Evolutionary conservation across 1,140 invertebrate genomes (phyloP).

Genomic region (Meteorus sp.): DNA sequence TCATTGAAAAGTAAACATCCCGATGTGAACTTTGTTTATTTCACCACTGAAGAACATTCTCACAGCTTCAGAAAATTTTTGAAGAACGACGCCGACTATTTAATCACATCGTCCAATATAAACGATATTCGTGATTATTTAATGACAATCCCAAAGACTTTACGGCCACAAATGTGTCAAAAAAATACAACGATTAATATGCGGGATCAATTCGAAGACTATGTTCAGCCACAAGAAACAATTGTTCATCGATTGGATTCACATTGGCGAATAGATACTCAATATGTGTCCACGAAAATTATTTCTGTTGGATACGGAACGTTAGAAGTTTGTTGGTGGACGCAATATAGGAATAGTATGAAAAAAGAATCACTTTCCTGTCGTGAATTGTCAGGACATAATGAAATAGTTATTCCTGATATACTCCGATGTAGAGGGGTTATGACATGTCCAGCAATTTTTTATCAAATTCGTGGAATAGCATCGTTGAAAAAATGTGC

Average conservation of each 20-base stretch:
- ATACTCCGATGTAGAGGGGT: conserved; percentile 23
- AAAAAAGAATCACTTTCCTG: conserved; percentile 29
- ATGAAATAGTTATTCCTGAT: conserved; percentile 29
- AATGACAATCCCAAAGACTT: conserved; percentile 34
- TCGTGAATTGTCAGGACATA: conserved; percentile 28
- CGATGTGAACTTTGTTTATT: conserved; percentile 44
- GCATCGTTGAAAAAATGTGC: conserved; percentile 39
- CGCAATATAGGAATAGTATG: conserved; percentile 16
- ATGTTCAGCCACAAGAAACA: conserved; percentile 33
- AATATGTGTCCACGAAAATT: conserved; percentile 32
- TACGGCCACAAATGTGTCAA: conserved; percentile 31
- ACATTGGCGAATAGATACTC: conserved; percentile 32
- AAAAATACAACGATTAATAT: conserved; percentile 12
- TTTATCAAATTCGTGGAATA: conserved; percentile 35
- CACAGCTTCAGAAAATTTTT: conserved; percentile 33
- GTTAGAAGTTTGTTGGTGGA: conserved; percentile 42
- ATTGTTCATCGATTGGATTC: conserved; percentile 40
- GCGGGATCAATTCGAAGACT: conserved; percentile 39
- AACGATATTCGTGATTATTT: conserved; percentile 32
- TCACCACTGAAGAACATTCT: conserved; percentile 29
- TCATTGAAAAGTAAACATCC: conserved; percentile 36
- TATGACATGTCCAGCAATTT: conserved; percentile 34
- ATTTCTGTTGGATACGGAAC: conserved; percentile 41
- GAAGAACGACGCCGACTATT: conserved; percentile 36
- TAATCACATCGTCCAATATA: conserved; percentile 33